Conservation (phyloP, 2,888 invertebrate genomes). For the Sericinus montela region DNA sequence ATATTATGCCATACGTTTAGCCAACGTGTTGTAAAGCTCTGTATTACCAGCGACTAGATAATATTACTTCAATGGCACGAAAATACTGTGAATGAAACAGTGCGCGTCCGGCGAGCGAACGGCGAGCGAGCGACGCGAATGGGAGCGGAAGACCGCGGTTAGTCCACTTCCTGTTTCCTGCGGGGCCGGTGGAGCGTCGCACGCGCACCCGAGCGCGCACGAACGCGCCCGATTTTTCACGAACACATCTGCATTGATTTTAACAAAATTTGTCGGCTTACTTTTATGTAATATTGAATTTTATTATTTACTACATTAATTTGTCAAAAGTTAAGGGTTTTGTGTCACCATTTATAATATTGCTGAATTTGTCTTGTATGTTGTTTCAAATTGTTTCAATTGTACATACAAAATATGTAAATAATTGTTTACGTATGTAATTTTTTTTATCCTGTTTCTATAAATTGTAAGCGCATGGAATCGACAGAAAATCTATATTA, state of each 20-base stretch:
- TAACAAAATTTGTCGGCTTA: too few relatives aligned
- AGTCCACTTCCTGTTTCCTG: slow-evolving; percentile 80
- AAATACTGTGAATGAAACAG: slow-evolving; percentile 69
- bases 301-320: too few relatives aligned
- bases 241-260: slow-evolving; percentile 19
- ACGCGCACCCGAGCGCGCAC: slow-evolving; percentile 56
- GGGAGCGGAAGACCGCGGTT: slow-evolving; percentile 79
- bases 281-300: too few relatives aligned
- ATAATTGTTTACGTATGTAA: too few relatives aligned
- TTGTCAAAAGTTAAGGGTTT: too few relatives aligned
- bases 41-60: slow-evolving; percentile 35
- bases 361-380: too few relatives aligned
- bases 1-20: slow-evolving; percentile 36
- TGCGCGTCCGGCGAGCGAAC: slow-evolving; percentile 40
- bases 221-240: slow-evolving; percentile 24
- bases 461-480: too few relatives aligned
- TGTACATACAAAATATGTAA: too few relatives aligned
- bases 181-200: slow-evolving; percentile 67
- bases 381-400: too few relatives aligned
- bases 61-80: slow-evolving; percentile 57
- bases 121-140: slow-evolving; percentile 62
- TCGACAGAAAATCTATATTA: too few relatives aligned
- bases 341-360: too few relatives aligned
- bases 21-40: slow-evolving; percentile 34
- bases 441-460: too few relatives aligned